Evolutionary conservation across 2,888 invertebrate genomes (phyloP).

Genomic region (Leucozona laternaria): DNA sequence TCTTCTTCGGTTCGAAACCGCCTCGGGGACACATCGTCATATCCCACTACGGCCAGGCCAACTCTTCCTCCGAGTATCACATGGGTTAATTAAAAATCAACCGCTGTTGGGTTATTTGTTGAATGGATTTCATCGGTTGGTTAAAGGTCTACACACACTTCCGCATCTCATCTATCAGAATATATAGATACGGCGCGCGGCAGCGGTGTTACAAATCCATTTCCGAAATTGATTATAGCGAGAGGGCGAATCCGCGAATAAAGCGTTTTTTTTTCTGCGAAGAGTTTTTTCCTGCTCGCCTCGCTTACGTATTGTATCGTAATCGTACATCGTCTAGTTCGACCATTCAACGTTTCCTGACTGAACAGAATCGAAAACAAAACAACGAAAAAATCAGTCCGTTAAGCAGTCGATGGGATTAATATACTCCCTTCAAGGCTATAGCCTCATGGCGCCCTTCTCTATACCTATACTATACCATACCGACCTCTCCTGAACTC

Average conservation of each 20-base stretch:
- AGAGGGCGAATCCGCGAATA: constrained; percentile 68
- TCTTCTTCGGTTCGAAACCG: constrained; percentile 55
- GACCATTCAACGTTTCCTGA: constrained; percentile 10
- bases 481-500: constrained; percentile 12
- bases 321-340: neutral
- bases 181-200: constrained; percentile 2
- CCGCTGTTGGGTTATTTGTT: constrained; percentile 84
- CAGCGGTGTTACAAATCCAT: constrained; percentile 74
- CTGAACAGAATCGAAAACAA: constrained; percentile 11
- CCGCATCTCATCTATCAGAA: constrained; percentile 32
- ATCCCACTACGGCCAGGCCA: constrained; percentile 38
- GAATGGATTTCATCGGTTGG: constrained; percentile 83
- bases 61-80: constrained; percentile 24
- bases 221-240: constrained; percentile 73
- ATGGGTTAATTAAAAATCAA: constrained; percentile 84
- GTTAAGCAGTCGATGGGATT: constrained; percentile 75
- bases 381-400: constrained; percentile 49
- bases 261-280: constrained; percentile 48
- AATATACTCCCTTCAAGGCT: constrained; percentile 64
- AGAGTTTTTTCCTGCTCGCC: constrained; percentile 28
- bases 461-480: neutral
- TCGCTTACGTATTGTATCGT: neutral
- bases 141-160: constrained; percentile 70
- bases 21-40: constrained; percentile 53
- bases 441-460: constrained; percentile 24